phyloP scores from a whole-genome alignment of 2,888 invertebrate species.

The Lasioglossum figueresi region DNA sequence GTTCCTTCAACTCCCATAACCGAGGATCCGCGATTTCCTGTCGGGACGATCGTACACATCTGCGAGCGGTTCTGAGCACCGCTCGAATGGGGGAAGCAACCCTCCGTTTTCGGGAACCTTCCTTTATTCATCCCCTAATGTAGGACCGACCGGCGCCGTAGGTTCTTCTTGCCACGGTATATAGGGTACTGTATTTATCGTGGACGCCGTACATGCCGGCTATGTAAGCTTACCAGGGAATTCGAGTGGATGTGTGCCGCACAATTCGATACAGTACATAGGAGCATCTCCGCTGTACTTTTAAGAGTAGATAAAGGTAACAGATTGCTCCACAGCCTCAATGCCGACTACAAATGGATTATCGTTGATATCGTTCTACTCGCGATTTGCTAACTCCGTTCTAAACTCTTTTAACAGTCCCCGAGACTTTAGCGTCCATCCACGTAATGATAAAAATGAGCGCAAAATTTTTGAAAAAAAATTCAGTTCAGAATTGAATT shows the following conservation, averaged over 20 bases:
- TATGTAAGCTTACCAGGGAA: constrained; percentile 31
- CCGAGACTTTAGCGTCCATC: neutral
- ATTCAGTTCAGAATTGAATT: neutral
- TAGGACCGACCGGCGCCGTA: constrained; percentile 67
- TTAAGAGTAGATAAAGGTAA: constrained; percentile 9
- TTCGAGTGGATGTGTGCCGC: constrained; percentile 18
- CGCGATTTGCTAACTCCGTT: neutral
- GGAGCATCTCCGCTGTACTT: constrained; percentile 3
- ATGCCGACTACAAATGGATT: constrained; percentile 8
- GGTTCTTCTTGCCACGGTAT: constrained; percentile 55
- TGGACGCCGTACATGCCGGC: constrained; percentile 48
- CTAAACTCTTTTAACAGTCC: neutral
- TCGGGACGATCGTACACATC: neutral
- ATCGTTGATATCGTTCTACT: neutral
- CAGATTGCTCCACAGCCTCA: neutral
- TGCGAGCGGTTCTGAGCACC: constrained; percentile 48
- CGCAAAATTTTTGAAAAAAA: neutral
- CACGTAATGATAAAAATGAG: neutral
- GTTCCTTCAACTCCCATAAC: neutral
- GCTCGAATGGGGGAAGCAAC: constrained; percentile 52
- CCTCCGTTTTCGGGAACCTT: constrained; percentile 68
- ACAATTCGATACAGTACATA: neutral
- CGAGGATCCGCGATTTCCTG: neutral
- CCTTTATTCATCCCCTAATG: constrained; percentile 77
- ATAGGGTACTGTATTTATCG: constrained; percentile 68